Conservation (phyloP, 2,113 vertebrate species). For the Eulacestoma nigropectus region DNA sequence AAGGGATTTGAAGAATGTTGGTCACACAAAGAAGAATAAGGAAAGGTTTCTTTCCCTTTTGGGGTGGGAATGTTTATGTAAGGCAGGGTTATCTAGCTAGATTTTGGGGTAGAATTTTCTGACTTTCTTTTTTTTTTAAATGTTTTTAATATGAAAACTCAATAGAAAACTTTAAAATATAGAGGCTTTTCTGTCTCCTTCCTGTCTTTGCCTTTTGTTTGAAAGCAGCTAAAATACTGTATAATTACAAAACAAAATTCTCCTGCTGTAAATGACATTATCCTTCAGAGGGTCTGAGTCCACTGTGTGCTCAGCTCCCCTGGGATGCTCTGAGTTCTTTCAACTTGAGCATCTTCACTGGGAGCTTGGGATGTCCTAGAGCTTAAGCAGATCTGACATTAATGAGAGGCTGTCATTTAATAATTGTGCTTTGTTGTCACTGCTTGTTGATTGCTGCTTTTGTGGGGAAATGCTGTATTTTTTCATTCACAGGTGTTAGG, state of each 20-base stretch:
- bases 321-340: slow-evolving; percentile 30
- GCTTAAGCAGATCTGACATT: slow-evolving; percentile 15
- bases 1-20: background rate
- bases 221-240: background rate
- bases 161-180: background rate
- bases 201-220: background rate
- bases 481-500: background rate
- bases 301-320: background rate
- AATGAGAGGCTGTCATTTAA: slow-evolving; percentile 53
- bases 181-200: background rate
- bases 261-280: background rate
- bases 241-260: background rate
- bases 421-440: background rate
- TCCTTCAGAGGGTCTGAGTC: background rate
- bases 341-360: slow-evolving; percentile 19
- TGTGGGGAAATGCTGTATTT: background rate
- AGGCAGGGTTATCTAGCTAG: background rate
- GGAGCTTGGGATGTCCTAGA: slow-evolving; percentile 26
- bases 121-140: background rate
- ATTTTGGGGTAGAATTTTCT: background rate
- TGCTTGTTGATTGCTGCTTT: background rate
- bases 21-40: background rate
- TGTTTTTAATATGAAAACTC: background rate
- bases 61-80: background rate
- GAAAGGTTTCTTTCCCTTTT: background rate